Percentiles rank a stretch among this genome's conserved stretches.
Evolutionary conservation across 1,140 invertebrate genomes (phyloP).

Genomic region (Tachypleus tridentatus): DNA sequence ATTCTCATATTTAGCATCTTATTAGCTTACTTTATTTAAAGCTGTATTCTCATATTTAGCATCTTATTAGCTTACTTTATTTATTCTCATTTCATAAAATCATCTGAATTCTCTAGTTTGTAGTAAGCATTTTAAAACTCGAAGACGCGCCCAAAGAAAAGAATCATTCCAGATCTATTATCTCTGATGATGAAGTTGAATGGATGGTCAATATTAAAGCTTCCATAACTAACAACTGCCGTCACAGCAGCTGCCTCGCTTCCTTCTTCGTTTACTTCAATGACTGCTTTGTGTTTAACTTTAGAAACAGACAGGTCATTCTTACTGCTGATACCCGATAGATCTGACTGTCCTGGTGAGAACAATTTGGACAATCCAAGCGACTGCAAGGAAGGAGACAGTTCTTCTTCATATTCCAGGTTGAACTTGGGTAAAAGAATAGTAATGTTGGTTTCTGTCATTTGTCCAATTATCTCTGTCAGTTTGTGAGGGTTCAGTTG

Average conservation of each 20-base stretch:
- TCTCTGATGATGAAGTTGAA: neutral
- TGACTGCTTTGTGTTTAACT: slow-evolving; percentile 40
- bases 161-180: neutral
- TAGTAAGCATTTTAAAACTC: no score
- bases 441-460: slow-evolving; percentile 12
- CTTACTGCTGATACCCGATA: slow-evolving; percentile 17
- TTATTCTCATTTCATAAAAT: no score
- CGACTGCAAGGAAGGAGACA: slow-evolving; percentile 14
- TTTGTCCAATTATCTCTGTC: slow-evolving; percentile 1
- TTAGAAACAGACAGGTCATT: slow-evolving; percentile 22
- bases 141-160: neutral
- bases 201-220: neutral
- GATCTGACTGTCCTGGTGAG: slow-evolving; percentile 13
- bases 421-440: slow-evolving; percentile 27
- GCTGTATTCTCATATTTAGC: no score
- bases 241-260: slow-evolving; percentile 56
- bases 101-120: no score
- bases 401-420: slow-evolving; percentile 17
- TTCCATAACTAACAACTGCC: slow-evolving; percentile 26
- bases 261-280: slow-evolving; percentile 54
- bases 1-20: no score
- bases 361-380: slow-evolving; percentile 26
- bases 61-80: no score
- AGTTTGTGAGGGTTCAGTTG: slow-evolving; percentile 3
- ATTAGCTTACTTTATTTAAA: no score